A percentile compares a stretch with the other conserved stretches of the same genome.
phyloP scores from a whole-genome alignment of 2,113 vertebrate species.

The Lethenteron reissneri region DNA sequence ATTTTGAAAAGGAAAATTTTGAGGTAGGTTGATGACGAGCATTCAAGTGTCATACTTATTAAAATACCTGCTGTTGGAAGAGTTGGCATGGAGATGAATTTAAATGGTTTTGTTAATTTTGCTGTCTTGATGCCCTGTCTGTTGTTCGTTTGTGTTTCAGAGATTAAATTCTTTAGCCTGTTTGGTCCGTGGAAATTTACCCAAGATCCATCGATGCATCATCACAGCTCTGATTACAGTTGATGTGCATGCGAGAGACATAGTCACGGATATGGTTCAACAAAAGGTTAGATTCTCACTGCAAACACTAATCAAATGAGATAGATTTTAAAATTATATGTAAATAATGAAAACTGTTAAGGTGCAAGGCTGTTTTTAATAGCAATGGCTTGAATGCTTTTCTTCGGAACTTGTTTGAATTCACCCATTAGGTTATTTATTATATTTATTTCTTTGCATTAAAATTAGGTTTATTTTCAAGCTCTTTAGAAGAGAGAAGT shows the following conservation, averaged over 20 bases:
- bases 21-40: conserved; percentile 20
- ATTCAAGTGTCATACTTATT: too few relatives aligned
- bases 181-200: conserved; percentile 33
- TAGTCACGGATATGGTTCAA: conserved; percentile 34
- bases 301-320: too few relatives aligned
- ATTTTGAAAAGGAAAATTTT: conserved; percentile 40
- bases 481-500: too few relatives aligned
- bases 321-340: too few relatives aligned
- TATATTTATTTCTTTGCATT: neutral
- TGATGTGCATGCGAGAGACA: conserved; percentile 47
- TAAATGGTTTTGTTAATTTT: too few relatives aligned
- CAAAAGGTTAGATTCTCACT: conserved; percentile 21
- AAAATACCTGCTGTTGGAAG: too few relatives aligned
- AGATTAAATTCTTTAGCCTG: conserved; percentile 41
- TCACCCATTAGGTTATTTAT: too few relatives aligned
- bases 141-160: conserved; percentile 15
- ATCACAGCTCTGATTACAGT: conserved; percentile 45
- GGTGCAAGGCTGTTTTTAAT: neutral
- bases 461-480: too few relatives aligned
- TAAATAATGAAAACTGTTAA: neutral
- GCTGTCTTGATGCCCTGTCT: too few relatives aligned
- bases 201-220: conserved; percentile 39
- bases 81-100: too few relatives aligned
- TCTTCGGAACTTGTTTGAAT: too few relatives aligned
- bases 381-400: too few relatives aligned